phyloP scores from a whole-genome alignment of 1,140 invertebrate genomes.

The Drosophila guanche region DNA sequence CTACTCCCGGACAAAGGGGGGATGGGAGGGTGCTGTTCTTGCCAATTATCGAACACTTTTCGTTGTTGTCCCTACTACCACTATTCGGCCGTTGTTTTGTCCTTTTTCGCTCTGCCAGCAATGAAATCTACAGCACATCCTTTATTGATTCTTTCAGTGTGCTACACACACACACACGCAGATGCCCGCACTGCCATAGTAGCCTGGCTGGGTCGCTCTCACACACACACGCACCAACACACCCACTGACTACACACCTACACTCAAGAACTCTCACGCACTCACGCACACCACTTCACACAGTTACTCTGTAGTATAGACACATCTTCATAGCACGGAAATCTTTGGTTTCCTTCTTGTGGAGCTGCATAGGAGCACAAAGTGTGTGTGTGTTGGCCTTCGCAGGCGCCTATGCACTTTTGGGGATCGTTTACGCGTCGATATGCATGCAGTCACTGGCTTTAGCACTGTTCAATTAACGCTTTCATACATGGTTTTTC shows the following conservation, averaged over 20 bases:
- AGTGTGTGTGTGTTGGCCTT: too few species aligned
- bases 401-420: too few species aligned
- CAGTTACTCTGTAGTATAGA: conserved; percentile 64
- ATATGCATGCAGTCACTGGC: too few species aligned
- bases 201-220: conserved; percentile 45
- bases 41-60: background rate
- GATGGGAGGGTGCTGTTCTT: too few species aligned
- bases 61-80: conserved; percentile 15
- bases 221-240: conserved; percentile 56
- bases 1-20: too few species aligned
- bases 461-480: conserved; percentile 13
- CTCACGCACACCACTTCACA: conserved; percentile 39
- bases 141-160: conserved; percentile 82
- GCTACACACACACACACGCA: conserved; percentile 48
- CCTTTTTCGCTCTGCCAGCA: conserved; percentile 39
- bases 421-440: too few species aligned
- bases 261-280: conserved; percentile 47
- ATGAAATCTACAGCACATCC: conserved; percentile 72
- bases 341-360: conserved; percentile 2
- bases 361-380: too few species aligned
- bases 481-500: conserved; percentile 36
- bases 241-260: conserved; percentile 46
- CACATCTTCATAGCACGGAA: conserved; percentile 37
- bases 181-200: conserved; percentile 29
- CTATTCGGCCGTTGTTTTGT: conserved; percentile 33